phyloP scores from a whole-genome alignment of 37 sponge, comb jelly and placozoan species.

The Beroe ovata region DNA sequence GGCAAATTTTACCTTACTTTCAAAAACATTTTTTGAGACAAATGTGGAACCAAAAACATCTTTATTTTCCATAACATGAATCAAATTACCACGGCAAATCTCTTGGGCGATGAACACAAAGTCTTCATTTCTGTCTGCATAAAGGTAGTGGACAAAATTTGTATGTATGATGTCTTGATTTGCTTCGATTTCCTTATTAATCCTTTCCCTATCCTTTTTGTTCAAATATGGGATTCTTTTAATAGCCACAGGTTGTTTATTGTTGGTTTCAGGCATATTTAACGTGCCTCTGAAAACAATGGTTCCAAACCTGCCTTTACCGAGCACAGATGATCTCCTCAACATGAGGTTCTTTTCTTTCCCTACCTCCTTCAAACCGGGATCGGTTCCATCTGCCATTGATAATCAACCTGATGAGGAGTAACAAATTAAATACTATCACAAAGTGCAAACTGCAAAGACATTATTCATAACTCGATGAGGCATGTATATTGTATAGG shows the following conservation, averaged over 20 bases:
- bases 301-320: not conserved
- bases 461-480: too few relatives aligned
- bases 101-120: not conserved
- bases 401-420: too few relatives aligned
- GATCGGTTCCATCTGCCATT: too few relatives aligned
- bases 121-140: not conserved
- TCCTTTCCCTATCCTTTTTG: not conserved
- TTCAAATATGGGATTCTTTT: not conserved
- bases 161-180: not conserved
- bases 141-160: not conserved
- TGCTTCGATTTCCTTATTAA: not conserved
- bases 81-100: not conserved
- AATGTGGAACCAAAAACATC: not conserved
- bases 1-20: not conserved
- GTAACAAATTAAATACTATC: too few relatives aligned
- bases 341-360: too few relatives aligned
- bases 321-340: too few relatives aligned
- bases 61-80: not conserved
- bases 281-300: not conserved
- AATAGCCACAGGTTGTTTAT: not conserved
- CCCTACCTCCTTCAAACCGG: too few relatives aligned
- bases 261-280: not conserved
- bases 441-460: too few relatives aligned
- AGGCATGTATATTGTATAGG: too few relatives aligned
- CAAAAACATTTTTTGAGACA: not conserved